Conservation (phyloP, 2,113 vertebrate genomes). For the Rhizomys pruinosus region DNA sequence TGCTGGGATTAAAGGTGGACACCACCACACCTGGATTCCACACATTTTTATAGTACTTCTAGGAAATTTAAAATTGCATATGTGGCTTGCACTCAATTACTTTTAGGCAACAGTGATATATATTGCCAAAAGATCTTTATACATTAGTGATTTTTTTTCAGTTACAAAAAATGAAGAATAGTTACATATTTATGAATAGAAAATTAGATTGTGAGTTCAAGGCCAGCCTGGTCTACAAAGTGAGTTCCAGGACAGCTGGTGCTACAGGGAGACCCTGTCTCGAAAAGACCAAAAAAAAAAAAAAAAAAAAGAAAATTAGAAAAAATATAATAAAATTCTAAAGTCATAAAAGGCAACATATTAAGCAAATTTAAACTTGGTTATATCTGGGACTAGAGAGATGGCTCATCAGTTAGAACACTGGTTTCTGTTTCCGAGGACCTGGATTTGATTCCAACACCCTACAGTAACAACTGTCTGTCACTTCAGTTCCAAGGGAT, state of each 20-base stretch:
- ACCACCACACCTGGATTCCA: background rate
- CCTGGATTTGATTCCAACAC: too few species aligned
- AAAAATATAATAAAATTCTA: background rate
- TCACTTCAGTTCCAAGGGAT: too few species aligned
- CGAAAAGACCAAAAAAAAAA: too few species aligned
- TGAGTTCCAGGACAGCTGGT: too few species aligned
- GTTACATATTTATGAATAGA: background rate
- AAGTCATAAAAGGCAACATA: background rate
- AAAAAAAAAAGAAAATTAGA: too few species aligned
- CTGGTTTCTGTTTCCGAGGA: too few species aligned
- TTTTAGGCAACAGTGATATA: background rate
- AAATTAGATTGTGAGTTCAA: too few species aligned
- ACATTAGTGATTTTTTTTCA: background rate
- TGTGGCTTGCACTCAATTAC: background rate
- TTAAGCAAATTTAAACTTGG: background rate
- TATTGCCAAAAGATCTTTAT: background rate
- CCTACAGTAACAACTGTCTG: too few species aligned
- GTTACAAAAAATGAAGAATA: background rate
- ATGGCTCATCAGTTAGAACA: background rate
- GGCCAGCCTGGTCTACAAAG: too few species aligned
- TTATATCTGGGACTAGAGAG: background rate
- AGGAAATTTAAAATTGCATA: background rate
- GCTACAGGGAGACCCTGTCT: too few species aligned
- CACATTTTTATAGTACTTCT: background rate
- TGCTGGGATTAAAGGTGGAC: too few species aligned